Evolutionary conservation across 2,797 vertebrate species (phyloP), one percentile per base, ranked within the genome.

Genomic region (Varecia variegata): DNA sequence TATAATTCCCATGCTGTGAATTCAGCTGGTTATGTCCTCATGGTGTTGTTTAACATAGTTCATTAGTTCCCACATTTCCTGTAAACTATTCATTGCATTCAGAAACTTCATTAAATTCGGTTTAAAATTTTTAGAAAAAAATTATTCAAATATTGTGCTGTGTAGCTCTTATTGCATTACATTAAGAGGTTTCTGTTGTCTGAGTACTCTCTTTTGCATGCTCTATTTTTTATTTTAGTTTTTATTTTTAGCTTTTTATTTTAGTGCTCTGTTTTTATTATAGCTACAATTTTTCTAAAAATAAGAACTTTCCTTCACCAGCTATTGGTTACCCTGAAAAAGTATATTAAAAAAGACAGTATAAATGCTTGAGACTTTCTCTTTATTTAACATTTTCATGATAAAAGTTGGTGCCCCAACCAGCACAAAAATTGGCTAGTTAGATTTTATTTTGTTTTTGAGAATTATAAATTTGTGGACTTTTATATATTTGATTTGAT

Each of bases 281-380:
- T 60, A 88, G n/a, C 23, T 70, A 35, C 27, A 83, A 35, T 70
- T 83, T 30, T 68, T 45, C 73, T 30, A 14, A 43, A 68, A 56
- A 38, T 84, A 88, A 84, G 10, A 88, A 62, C 40, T 10, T 82
- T 68, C 25, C 70, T 47, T 60, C 32, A 85, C 40, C n/a, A 81
- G 32, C 1, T 88, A 35, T 35, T 68, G n/a, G 52, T 50, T 67
- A 40, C 2, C 2, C n/a, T 87, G 47, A 87, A 82, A 60, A 60
- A 79, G 23, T n/a, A 9, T 13, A 32, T 18, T n/a, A 30, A 7
- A 12, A 62, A 73, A 81, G 7, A 20, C 20, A 47, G 13, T 15
- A 13, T 2, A 77, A 65, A 38, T 45, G 32, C 14, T 93, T 52
- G 14, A 56, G 27, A 85, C 1, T 30, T 85, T 38, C 21, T 35